A percentile compares a stretch with the other conserved stretches of the same genome.
Conservation (phyloP, 2,113 vertebrate species). For the Phocoena phocoena region DNA sequence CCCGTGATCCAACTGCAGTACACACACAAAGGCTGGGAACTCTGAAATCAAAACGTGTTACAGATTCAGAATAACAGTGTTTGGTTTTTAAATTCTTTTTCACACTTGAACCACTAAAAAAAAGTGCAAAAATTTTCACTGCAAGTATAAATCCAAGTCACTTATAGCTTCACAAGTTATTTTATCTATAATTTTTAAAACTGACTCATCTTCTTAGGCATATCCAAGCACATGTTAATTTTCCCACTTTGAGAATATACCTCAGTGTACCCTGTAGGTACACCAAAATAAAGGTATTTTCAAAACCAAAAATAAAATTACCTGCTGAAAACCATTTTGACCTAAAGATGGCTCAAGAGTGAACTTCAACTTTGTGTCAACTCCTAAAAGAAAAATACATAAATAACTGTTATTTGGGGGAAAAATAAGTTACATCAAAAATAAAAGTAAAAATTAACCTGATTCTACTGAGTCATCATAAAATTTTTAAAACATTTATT, state of each 20-base stretch:
- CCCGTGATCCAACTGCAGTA: not conserved
- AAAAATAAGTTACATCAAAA: not conserved
- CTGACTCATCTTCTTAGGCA: not conserved
- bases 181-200: not conserved
- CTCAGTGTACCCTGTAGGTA: not conserved
- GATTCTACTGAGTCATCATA: not conserved
- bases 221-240: not conserved
- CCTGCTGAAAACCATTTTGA: constrained; percentile 99
- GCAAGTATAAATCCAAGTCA: not conserved
- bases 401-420: constrained; percentile 22
- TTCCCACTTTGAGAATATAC: not conserved
- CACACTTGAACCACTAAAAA: not conserved
- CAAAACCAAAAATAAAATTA: constrained; percentile 78
- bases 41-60: not conserved
- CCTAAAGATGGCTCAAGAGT: constrained; percentile 96
- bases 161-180: not conserved
- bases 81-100: not conserved
- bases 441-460: constrained; percentile 25
- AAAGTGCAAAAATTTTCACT: constrained; percentile 14
- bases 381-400: constrained; percentile 86
- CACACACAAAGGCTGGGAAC: not conserved
- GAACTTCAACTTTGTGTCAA: constrained; percentile 98
- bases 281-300: not conserved
- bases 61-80: not conserved
- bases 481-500: not conserved